Percentiles rank a stretch among this genome's conserved stretches.
These are phyloP conservation scores for Atlantisia rogersi DNA, from an alignment of 2,113 vertebrate genomes.

Conservation along the genomic window DNA sequence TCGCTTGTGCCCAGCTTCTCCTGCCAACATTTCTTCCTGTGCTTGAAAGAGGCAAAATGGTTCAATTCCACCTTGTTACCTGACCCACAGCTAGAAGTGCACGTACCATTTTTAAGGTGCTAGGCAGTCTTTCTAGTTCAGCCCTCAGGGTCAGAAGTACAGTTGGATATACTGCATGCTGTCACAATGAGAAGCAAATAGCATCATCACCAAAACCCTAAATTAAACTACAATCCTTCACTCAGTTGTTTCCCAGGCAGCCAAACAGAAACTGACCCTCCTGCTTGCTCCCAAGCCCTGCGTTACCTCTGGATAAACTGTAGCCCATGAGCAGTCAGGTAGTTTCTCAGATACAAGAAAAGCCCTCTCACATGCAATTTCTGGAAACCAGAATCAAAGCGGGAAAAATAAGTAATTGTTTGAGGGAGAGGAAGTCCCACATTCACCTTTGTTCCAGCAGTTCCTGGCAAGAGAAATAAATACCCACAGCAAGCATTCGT, in stretches of 20 bases:
- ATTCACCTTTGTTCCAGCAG: conserved; percentile 34
- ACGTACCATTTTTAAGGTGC: neutral
- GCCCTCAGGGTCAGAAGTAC: neutral
- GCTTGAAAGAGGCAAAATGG: neutral
- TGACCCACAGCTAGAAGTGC: neutral
- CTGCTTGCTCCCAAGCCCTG: neutral
- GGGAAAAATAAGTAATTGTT: conserved; percentile 1
- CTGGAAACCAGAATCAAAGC: neutral
- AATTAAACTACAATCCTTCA: neutral
- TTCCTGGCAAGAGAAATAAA: conserved; percentile 38
- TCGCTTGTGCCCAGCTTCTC: neutral
- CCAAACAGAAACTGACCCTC: neutral
- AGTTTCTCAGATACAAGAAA: neutral
- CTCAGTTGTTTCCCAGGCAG: neutral
- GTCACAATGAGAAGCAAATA: neutral
- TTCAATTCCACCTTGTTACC: neutral
- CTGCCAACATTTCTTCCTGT: neutral
- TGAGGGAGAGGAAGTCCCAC: conserved; percentile 20
- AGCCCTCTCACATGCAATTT: neutral
- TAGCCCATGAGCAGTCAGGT: neutral
- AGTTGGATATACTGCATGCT: neutral
- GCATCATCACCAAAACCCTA: neutral
- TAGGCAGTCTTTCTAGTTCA: neutral
- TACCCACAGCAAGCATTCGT: neutral
- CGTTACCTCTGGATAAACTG: neutral